Conservation (phyloP, 2,888 invertebrate genomes). For the Hydraecia micacea region DNA sequence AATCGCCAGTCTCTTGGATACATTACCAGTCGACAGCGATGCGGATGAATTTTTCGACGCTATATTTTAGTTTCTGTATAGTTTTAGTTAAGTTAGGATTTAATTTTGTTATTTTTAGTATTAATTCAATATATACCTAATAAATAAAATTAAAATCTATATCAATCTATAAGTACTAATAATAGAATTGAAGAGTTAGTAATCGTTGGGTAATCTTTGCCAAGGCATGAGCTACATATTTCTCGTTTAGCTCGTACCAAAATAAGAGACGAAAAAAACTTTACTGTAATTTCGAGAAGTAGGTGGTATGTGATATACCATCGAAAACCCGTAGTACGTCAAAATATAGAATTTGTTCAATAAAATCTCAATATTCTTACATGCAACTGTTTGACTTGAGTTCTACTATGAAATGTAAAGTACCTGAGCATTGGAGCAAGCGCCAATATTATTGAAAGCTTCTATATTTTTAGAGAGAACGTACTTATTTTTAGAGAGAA, state of each 20-base stretch:
- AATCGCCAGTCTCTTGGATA: too few relatives aligned
- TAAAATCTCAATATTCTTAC: constrained; percentile 78
- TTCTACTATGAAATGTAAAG: constrained; percentile 69
- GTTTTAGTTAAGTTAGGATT: too few relatives aligned
- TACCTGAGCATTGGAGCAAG: constrained; percentile 61
- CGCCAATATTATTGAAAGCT: constrained; percentile 78
- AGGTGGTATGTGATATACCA: background rate
- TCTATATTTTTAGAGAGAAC: constrained; percentile 48
- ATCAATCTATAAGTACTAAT: too few relatives aligned
- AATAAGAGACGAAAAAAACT: too few relatives aligned
- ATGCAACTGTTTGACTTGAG: constrained; percentile 76
- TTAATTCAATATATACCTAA: too few relatives aligned
- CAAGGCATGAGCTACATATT: background rate
- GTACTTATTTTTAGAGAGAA: constrained; percentile 24
- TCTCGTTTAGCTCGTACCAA: too few relatives aligned
- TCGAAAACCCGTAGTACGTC: constrained; percentile 34
- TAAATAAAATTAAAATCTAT: too few relatives aligned
- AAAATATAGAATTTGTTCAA: constrained; percentile 70
- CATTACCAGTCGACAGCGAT: too few relatives aligned
- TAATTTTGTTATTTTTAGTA: too few relatives aligned
- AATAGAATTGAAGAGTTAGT: too few relatives aligned
- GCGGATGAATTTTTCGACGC: too few relatives aligned
- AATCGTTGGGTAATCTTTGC: background rate
- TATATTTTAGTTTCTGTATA: too few relatives aligned
- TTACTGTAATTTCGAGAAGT: background rate